phyloP scores from a whole-genome alignment of 2,797 vertebrate genomes.

The Micromesistius poutassou region DNA sequence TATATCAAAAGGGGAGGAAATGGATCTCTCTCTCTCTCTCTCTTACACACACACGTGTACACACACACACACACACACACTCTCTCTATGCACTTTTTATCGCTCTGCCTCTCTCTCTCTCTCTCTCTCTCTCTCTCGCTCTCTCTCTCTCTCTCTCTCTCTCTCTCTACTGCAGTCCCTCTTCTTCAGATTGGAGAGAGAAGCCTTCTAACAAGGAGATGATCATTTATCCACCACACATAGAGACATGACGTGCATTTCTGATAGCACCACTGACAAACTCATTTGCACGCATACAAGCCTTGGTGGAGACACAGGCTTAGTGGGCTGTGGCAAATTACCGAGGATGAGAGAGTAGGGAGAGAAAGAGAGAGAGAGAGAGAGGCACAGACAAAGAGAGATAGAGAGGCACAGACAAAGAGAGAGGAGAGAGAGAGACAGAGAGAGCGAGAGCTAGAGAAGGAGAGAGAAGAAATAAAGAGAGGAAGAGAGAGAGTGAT shows the following conservation, averaged over 20 bases:
- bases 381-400: not conserved
- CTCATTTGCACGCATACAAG: constrained; percentile 32
- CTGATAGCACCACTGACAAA: constrained; percentile 48
- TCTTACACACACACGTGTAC: too few relatives aligned
- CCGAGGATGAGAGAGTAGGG: constrained; percentile 35
- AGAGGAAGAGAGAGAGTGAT: not conserved
- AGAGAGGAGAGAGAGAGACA: not conserved
- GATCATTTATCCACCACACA: constrained; percentile 48
- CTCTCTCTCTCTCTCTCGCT: not conserved
- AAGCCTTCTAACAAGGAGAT: constrained; percentile 49
- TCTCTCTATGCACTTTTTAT: not conserved
- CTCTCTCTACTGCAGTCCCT: constrained; percentile 2
- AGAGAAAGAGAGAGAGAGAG: not conserved
- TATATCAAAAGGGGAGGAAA: not conserved
- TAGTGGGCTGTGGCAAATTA: constrained; percentile 52
- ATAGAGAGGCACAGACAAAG: not conserved
- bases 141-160: not conserved
- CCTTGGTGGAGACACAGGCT: constrained; percentile 28
- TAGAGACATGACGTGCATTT: constrained; percentile 49
- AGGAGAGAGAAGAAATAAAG: not conserved
- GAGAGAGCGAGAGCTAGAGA: not conserved
- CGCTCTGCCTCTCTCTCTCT: not conserved
- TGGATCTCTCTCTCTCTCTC: not conserved
- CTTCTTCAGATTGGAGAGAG: constrained; percentile 27
- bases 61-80: not conserved